These are phyloP conservation scores for Gallinago solitaria DNA, from an alignment of 2,797 vertebrate species.

Conservation along the genomic window DNA sequence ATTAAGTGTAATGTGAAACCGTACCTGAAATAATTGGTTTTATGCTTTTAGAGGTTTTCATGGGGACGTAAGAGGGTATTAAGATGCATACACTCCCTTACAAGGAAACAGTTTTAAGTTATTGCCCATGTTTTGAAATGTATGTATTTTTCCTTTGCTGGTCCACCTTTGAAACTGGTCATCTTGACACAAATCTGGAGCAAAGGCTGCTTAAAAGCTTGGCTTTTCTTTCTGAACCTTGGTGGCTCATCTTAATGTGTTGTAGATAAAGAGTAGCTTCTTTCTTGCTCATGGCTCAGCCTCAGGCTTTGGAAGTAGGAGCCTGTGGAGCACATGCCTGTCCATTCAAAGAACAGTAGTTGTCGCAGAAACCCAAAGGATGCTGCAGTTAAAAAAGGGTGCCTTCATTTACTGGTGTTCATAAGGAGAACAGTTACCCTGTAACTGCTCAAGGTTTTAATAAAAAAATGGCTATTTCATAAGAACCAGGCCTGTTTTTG, in stretches of 20 bases:
- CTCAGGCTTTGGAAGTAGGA: neutral
- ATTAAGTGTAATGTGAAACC: constrained; percentile 33
- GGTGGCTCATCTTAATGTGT: neutral
- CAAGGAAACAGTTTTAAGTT: neutral
- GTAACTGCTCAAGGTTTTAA: neutral
- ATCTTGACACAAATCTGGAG: neutral
- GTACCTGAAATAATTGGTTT: constrained; percentile 65
- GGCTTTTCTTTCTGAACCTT: neutral
- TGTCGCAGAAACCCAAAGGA: neutral
- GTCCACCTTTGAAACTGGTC: neutral
- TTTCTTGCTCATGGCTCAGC: neutral
- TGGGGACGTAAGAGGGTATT: constrained; percentile 38
- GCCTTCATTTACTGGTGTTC: neutral
- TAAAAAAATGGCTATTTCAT: neutral
- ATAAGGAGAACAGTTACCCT: neutral
- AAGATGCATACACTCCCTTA: neutral
- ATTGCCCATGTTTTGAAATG: neutral
- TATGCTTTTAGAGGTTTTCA: constrained; percentile 57
- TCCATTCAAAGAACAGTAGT: neutral
- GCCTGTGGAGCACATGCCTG: neutral
- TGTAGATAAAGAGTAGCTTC: neutral
- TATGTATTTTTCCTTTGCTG: neutral
- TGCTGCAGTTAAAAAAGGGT: neutral
- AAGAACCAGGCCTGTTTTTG: neutral
- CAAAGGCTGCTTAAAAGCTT: neutral